Percentiles rank a stretch among this genome's conserved stretches.
Conservation (phyloP, 53 echinoderm and acorn worm species). For the Henricia sp. region DNA sequence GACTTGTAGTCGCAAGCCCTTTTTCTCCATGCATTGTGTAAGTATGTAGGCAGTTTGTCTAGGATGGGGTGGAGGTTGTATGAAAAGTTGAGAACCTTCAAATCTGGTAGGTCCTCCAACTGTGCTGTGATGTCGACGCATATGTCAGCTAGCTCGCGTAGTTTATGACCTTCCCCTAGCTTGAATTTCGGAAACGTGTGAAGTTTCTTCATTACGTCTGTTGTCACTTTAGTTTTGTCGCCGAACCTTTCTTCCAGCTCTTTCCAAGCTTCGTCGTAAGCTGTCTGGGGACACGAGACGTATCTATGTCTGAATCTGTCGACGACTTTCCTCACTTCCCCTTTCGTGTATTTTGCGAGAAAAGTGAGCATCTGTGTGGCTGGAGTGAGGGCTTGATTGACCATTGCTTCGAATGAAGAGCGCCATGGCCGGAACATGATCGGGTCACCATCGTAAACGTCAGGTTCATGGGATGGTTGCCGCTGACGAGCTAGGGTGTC, state of each 20-base stretch:
- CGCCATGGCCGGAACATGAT: no score
- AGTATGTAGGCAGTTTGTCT: conserved; percentile 31
- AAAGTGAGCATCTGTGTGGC: no score
- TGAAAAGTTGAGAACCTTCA: conserved; percentile 52
- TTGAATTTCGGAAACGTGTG: conserved; percentile 25
- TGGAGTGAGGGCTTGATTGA: no score
- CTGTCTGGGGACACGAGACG: no score
- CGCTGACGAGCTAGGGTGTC: no score
- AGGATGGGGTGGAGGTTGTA: conserved; percentile 54
- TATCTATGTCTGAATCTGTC: no score
- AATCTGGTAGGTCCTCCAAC: conserved; percentile 49
- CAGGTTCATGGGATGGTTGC: no score
- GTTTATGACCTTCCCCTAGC: conserved; percentile 8
- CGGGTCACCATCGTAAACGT: no score
- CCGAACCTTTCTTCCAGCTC: conserved; percentile 64
- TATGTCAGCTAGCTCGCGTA: conserved; percentile 44
- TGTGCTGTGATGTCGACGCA: conserved; percentile 45
- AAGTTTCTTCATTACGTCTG: conserved; percentile 31
- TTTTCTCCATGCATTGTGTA: conserved; percentile 59
- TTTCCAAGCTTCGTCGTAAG: conserved; percentile 37
- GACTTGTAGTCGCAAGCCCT: conserved; percentile 7
- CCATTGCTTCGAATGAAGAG: no score
- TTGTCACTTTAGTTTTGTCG: conserved; percentile 41
- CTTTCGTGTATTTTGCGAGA: no score
- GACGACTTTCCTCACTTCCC: no score